These are phyloP conservation scores for Sapayoa aenigma DNA, from an alignment of 2,113 vertebrate species.

Conservation along the genomic window DNA sequence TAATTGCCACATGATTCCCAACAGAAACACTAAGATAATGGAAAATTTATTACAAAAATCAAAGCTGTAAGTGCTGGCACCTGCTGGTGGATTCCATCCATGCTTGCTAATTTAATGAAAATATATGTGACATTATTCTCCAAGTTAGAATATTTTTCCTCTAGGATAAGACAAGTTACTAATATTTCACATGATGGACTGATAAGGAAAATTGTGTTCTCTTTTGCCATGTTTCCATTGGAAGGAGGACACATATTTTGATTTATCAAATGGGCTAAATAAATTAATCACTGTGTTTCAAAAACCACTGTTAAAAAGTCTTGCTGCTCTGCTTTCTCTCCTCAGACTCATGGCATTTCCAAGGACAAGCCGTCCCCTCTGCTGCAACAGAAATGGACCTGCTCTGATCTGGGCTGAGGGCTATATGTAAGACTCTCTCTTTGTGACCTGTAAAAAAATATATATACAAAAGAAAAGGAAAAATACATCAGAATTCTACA, in stretches of 20 bases:
- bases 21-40: not conserved
- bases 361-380: slow-evolving; percentile 71
- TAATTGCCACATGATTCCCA: not conserved
- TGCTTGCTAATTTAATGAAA: not conserved
- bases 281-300: not conserved
- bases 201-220: not conserved
- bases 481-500: not conserved
- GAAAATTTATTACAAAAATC: not conserved
- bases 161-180: not conserved
- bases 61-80: not conserved
- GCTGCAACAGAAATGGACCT: slow-evolving; percentile 71
- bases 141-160: not conserved
- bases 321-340: not conserved
- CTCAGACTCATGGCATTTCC: slow-evolving; percentile 29
- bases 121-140: not conserved
- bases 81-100: not conserved
- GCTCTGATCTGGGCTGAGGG: slow-evolving; percentile 61
- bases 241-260: not conserved
- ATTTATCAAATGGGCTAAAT: not conserved
- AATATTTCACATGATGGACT: not conserved
- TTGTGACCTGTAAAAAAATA: slow-evolving; percentile 71
- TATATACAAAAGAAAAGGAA: not conserved
- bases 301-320: not conserved
- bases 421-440: slow-evolving; percentile 72
- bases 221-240: not conserved